These are phyloP conservation scores for Serripes groenlandicus DNA, from an alignment of 2,888 invertebrate species.

Conservation along the genomic window DNA sequence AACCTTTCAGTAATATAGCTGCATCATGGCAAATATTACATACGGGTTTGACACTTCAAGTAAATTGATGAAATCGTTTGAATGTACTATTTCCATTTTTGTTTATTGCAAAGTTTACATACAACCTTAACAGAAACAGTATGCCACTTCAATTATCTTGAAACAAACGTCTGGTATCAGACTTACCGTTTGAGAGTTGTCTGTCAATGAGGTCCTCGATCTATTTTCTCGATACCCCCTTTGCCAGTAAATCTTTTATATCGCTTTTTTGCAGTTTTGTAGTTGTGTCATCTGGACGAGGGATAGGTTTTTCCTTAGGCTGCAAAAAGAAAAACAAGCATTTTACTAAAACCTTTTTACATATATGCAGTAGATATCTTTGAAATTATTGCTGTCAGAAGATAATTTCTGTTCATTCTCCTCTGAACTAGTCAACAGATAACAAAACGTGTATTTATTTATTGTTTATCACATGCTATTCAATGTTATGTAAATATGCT, in stretches of 20 bases:
- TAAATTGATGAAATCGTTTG: neutral
- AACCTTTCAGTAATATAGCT: neutral
- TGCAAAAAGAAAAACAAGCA: neutral
- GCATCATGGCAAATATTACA: neutral
- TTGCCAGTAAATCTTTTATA: neutral
- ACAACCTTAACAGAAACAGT: neutral
- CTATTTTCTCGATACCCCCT: neutral
- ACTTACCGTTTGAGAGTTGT: constrained; percentile 7
- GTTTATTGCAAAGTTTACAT: neutral
- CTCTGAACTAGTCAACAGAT: too few species aligned
- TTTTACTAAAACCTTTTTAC: neutral
- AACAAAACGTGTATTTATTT: too few species aligned
- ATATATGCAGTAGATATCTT: neutral
- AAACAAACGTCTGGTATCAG: neutral
- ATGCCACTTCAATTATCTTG: neutral
- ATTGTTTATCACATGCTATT: too few species aligned
- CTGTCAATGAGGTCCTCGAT: neutral
- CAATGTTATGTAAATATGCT: too few species aligned
- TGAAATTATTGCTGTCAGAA: too few species aligned
- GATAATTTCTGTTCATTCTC: too few species aligned
- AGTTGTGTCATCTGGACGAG: neutral
- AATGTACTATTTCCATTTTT: neutral
- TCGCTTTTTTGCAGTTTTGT: neutral
- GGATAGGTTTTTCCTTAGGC: neutral
- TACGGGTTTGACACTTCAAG: too few species aligned